Base-by-base conservation (phyloP, 1,140 invertebrate genomes). In the Gonatopus flavifemur region DNA sequence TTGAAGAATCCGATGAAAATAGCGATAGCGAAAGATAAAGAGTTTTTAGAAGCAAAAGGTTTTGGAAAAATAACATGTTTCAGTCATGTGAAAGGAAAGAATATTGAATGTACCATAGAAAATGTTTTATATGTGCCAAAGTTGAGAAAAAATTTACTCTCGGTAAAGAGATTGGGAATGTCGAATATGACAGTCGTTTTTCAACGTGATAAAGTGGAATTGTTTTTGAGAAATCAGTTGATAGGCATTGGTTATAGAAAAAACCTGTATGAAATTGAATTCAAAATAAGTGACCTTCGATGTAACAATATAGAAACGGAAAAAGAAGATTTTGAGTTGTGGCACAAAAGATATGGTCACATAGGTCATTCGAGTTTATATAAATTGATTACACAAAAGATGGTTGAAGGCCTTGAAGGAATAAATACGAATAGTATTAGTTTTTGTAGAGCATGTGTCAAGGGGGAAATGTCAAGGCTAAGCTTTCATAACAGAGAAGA, bases 41-140 rank as follows among this genome's bases (percentile, higher is more conserved):
- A n/a, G n/a, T n/a, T n/a, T n/a, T n/a, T n/a, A n/a, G n/a, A n/a
- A n/a, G n/a, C n/a, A n/a, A n/a, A n/a, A n/a, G n/a, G n/a, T n/a
- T n/a, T n/a, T 43, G 45, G 66, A 28, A 47, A 49, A 31, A 13
- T 64, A 18, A 45, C 55, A 8, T 41, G 60, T 1, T 47, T 43
- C 3, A 52, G 43, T 30, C 20, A 50, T 19, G 35, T 46, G n/a
- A 19, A 44, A 13, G 33, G 40, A 19, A 44, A 48, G n/a, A 20
- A 2, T 9, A 18, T 44, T 22, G 9, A 10, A 18, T 37, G 41
- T 10, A 15, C 18, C 2, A 35, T 50, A n/a, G 39, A 45, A 41
- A 40, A 50, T 15, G 46, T 49, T 6, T 33, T 7, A 7, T 7
- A n/a, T 1, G 53, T 51, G 5, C 10, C 42, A 0, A 38, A 20